Conservation (phyloP, 2,888 invertebrate species). For the Fragum fragum region DNA sequence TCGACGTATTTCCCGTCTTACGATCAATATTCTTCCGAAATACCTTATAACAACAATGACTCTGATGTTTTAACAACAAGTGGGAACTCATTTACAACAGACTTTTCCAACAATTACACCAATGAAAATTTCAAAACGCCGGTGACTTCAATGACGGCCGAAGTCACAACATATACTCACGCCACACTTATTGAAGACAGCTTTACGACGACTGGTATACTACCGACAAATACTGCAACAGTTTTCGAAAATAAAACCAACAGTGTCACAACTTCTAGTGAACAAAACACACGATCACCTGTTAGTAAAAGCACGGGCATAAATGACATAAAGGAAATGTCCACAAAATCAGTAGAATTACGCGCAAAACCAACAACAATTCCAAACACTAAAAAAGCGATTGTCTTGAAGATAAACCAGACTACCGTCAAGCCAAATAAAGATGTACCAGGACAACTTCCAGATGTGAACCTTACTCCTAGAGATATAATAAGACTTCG, state of each 20-base stretch:
- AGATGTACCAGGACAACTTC: too few species aligned
- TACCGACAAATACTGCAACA: not conserved
- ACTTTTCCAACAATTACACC: not conserved
- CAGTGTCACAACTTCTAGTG: not conserved
- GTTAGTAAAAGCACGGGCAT: not conserved
- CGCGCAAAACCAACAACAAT: too few species aligned
- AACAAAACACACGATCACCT: not conserved
- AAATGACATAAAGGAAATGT: not conserved
- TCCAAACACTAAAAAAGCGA: too few species aligned
- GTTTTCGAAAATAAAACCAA: not conserved
- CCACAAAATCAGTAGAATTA: too few species aligned
- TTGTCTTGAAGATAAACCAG: too few species aligned
- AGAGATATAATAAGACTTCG: not conserved
- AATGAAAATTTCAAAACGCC: not conserved
- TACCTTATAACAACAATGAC: too few species aligned
- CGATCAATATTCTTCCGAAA: too few species aligned
- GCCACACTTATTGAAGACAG: not conserved
- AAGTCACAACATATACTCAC: not conserved
- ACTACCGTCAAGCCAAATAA: too few species aligned
- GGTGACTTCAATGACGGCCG: not conserved
- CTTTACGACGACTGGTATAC: not conserved
- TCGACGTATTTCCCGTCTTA: too few species aligned
- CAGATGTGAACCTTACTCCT: not conserved
- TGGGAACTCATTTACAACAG: not conserved
- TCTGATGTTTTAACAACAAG: too few species aligned